phyloP scores from a whole-genome alignment of 2,888 invertebrate genomes.

The Drosophila robusta region DNA sequence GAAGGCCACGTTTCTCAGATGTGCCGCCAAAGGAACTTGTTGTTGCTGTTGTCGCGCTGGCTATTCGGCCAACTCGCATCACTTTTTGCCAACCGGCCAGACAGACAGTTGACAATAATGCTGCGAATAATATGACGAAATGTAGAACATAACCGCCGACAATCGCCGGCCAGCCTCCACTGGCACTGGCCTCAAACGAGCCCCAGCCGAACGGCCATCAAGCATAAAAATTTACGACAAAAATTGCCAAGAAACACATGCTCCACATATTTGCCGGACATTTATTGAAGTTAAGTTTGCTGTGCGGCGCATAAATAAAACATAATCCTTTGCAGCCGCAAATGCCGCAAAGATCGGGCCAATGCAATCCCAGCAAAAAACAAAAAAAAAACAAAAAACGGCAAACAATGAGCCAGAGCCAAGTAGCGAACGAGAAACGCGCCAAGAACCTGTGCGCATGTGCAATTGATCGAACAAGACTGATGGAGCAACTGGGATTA shows the following conservation, averaged over 20 bases:
- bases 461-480: constrained; percentile 84
- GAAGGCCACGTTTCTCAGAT: constrained; percentile 53
- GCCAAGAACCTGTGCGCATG: constrained; percentile 78
- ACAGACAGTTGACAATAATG: constrained; percentile 80
- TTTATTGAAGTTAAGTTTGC: constrained; percentile 86
- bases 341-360: constrained; percentile 51
- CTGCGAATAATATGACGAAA: constrained; percentile 83
- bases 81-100: constrained; percentile 61
- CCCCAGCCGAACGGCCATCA: constrained; percentile 52
- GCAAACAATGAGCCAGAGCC: constrained; percentile 62
- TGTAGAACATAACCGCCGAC: constrained; percentile 80
- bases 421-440: constrained; percentile 44
- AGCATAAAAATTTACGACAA: constrained; percentile 83
- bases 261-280: constrained; percentile 85
- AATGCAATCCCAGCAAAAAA: constrained; percentile 17
- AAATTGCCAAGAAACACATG: constrained; percentile 85
- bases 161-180: constrained; percentile 42
- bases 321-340: constrained; percentile 82
- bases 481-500: constrained; percentile 83
- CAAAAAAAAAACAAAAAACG: too few species aligned
- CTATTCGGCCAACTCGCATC: constrained; percentile 40
- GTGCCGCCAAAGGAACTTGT: constrained; percentile 55
- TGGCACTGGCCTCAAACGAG: constrained; percentile 18
- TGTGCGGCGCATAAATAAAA: constrained; percentile 85
- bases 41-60: constrained; percentile 6